Evolutionary conservation across 2,888 invertebrate genomes (phyloP), one percentile per base, ranked within the genome.

Genomic region (Himalopsyche anomala): DNA sequence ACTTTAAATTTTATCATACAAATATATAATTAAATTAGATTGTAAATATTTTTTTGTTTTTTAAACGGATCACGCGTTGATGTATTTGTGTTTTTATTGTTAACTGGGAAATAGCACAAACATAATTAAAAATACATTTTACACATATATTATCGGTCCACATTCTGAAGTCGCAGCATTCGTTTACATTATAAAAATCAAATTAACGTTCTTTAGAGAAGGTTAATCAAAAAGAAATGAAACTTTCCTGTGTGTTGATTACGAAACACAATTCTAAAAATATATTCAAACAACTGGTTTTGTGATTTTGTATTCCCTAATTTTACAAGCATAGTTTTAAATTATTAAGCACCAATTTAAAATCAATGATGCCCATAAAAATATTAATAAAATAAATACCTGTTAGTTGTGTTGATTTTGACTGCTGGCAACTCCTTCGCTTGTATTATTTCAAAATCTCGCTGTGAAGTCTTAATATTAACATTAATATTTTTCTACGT

Each of bases 181-280:
- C 45, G 45, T 0, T 0, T 11, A 9, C 8, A 42, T 5, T 42
- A 6, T 42, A 42, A 42, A 42, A 42, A 42, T 42, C 6, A 51
- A 51, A 9, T 19, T 28, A 28, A 19, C 11, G 74, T 12, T 36
- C 74, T 12, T 38, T 4, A 28, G 15, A 74, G 74, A 36, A 74
- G 74, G 74, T 74, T 74, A 74, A 74, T 74, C 74, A 74, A 74
- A 74, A 74, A 74, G 74, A 74, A 74, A 74, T 74, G 36, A 74
- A 36, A 74, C 74, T 74, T 74, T 74, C 74, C 74, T 74, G 74
- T 36, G 15, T 74, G 36, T 74, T 74, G 38, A 74, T 74, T 74
- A 74, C 74, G 28, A 74, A 74, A 74, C 36, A 74, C 11, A 74
- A 38, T 36, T 62, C 74, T 36, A 74, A 74, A 15, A 74, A 74